phyloP scores from a whole-genome alignment of 2,888 invertebrate genomes.

The Monopis laevigella region DNA sequence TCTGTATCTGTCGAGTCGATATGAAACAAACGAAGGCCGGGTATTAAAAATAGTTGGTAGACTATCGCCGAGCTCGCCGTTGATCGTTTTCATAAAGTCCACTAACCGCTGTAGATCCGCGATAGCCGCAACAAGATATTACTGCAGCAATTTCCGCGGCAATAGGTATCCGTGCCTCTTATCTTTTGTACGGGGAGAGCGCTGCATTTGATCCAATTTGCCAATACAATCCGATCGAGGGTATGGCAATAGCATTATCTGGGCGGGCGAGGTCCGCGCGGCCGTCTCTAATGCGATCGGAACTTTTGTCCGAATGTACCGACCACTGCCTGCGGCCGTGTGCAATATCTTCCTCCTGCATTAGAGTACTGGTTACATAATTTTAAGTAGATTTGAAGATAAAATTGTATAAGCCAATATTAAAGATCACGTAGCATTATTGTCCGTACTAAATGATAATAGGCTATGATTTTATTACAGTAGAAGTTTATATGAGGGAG shows the following conservation, averaged over 20 bases:
- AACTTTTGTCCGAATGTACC: constrained; percentile 31
- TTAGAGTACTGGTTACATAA: too few relatives aligned
- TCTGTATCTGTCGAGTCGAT: constrained; percentile 9
- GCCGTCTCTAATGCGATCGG: constrained; percentile 47
- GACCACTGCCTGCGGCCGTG: constrained; percentile 5
- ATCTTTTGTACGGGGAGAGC: constrained; percentile 58
- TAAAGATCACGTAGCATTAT: too few relatives aligned
- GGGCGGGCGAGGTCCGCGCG: constrained; percentile 37
- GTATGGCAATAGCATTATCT: constrained; percentile 65
- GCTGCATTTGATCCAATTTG: constrained; percentile 69
- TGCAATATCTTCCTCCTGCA: constrained; percentile 1
- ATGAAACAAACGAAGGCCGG: constrained; percentile 3
- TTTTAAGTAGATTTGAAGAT: too few relatives aligned
- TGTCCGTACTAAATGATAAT: too few relatives aligned
- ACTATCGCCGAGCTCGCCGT: constrained; percentile 26
- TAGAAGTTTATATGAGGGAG: too few relatives aligned
- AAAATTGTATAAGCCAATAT: too few relatives aligned
- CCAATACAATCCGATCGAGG: constrained; percentile 64
- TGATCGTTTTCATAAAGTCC: constrained; percentile 30
- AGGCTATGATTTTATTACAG: too few relatives aligned
- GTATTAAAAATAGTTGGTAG: constrained; percentile 27
- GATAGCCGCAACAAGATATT: constrained; percentile 51
- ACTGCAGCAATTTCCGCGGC: constrained; percentile 36
- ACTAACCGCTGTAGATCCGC: constrained; percentile 30
- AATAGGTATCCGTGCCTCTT: constrained; percentile 29